Evolutionary conservation across 1,140 invertebrate species (phyloP).

Genomic region (Anoplolepis gracilipes): DNA sequence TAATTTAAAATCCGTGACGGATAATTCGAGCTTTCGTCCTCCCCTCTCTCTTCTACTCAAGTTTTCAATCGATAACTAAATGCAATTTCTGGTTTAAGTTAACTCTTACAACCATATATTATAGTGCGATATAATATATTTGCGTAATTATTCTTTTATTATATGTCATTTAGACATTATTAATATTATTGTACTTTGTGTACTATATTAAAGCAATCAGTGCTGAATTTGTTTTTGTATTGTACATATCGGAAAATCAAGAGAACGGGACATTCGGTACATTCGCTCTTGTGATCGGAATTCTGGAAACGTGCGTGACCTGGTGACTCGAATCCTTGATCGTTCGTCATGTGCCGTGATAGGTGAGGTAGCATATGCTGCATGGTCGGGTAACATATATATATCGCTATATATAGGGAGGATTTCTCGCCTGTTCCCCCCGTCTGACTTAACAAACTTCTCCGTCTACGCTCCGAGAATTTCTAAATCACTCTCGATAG

Average conservation of each 20-base stretch:
- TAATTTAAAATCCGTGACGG: slow-evolving; percentile 31
- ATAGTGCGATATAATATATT: background rate
- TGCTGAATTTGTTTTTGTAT: background rate
- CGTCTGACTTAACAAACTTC: background rate
- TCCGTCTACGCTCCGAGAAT: background rate
- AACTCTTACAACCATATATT: background rate
- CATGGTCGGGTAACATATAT: slow-evolving; percentile 17
- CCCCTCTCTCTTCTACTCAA: background rate
- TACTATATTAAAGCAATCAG: background rate
- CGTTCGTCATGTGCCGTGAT: slow-evolving; percentile 51
- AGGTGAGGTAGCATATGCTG: slow-evolving; percentile 28
- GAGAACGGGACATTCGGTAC: slow-evolving; percentile 21
- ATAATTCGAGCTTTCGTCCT: slow-evolving; percentile 13
- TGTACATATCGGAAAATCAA: background rate
- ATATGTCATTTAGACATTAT: background rate
- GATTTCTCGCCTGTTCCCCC: background rate
- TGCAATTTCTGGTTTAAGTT: background rate
- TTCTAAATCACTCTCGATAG: background rate
- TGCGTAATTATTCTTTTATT: background rate
- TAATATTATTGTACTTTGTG: background rate
- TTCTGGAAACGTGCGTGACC: slow-evolving; percentile 44
- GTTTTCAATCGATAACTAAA: background rate
- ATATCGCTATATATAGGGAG: background rate
- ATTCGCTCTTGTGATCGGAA: slow-evolving; percentile 26
- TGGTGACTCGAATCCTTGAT: slow-evolving; percentile 46